A percentile compares a stretch with the other conserved stretches of the same genome.
These are phyloP conservation scores for Colletes gigas DNA, from an alignment of 1,140 invertebrate species.

Conservation along the genomic window DNA sequence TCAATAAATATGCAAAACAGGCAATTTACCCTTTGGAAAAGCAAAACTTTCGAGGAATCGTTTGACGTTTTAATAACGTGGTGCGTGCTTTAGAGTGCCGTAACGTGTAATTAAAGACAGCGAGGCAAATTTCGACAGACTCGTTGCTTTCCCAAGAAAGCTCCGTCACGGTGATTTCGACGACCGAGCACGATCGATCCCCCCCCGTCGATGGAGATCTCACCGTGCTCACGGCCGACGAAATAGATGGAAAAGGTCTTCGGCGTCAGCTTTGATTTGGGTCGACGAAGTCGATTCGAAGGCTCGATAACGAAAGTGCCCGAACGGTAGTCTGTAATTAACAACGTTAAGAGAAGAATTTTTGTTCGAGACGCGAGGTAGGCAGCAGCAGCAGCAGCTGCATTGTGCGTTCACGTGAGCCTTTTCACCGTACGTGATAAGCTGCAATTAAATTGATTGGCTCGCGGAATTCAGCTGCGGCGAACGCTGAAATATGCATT, in stretches of 20 bases:
- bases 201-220: conserved; percentile 5
- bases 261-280: conserved; percentile 55
- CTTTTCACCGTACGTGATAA: conserved; percentile 67
- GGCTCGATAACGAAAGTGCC: conserved; percentile 68
- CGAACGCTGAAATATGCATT: conserved; percentile 51
- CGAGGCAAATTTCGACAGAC: conserved; percentile 19
- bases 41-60: not conserved
- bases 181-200: conserved; percentile 15
- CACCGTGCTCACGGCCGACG: not conserved
- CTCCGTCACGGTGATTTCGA: conserved; percentile 32
- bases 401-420: conserved; percentile 55
- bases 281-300: conserved; percentile 45
- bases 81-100: not conserved
- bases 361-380: conserved; percentile 25
- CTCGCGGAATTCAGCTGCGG: conserved; percentile 54
- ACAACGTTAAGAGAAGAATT: conserved; percentile 70
- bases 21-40: conserved; percentile 2
- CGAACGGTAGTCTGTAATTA: conserved; percentile 74
- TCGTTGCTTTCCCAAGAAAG: conserved; percentile 37
- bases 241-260: conserved; percentile 37
- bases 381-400: conserved; percentile 34
- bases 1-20: conserved; percentile 35
- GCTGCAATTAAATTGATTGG: conserved; percentile 76
- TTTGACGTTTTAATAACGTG: conserved; percentile 55
- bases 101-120: conserved; percentile 48